Evolutionary conservation across 1,140 invertebrate genomes (phyloP).

Genomic region (Pseudomyrmex dendroicus): DNA sequence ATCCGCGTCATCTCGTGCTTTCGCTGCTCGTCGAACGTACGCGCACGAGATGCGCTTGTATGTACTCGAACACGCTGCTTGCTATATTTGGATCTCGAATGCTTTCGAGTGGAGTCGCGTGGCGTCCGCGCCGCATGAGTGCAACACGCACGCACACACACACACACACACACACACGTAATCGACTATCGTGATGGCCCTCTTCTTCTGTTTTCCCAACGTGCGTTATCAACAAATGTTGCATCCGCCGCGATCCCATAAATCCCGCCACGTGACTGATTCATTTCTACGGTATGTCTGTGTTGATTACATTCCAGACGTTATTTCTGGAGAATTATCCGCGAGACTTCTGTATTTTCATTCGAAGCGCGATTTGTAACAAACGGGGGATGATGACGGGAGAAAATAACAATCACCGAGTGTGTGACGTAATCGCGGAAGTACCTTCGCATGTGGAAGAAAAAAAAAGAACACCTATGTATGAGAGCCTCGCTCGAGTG

Average conservation of each 20-base stretch:
- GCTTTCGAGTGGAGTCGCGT: constrained; percentile 69
- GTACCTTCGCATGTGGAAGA: too few relatives aligned
- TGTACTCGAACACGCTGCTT: constrained; percentile 48
- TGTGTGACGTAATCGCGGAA: too few relatives aligned
- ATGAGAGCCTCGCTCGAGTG: not conserved
- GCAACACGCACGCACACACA: not conserved
- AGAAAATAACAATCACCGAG: not conserved
- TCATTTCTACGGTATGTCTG: not conserved
- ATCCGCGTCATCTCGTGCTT: constrained; percentile 10
- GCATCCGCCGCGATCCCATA: not conserved
- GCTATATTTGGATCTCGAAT: constrained; percentile 71
- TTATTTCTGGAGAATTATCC: not conserved
- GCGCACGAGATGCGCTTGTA: not conserved
- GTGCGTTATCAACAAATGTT: constrained; percentile 27
- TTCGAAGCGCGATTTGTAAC: too few relatives aligned
- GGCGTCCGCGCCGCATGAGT: constrained; percentile 60
- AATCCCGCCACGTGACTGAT: not conserved
- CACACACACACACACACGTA: not conserved
- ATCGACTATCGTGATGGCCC: not conserved
- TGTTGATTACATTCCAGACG: not conserved
- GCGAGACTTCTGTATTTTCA: not conserved
- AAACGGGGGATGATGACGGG: not conserved
- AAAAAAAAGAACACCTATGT: too few relatives aligned
- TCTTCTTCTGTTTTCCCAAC: not conserved
- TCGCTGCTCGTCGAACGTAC: not conserved